phyloP scores from a whole-genome alignment of 2,888 invertebrate genomes.

The Pogonocherus hispidulus region DNA sequence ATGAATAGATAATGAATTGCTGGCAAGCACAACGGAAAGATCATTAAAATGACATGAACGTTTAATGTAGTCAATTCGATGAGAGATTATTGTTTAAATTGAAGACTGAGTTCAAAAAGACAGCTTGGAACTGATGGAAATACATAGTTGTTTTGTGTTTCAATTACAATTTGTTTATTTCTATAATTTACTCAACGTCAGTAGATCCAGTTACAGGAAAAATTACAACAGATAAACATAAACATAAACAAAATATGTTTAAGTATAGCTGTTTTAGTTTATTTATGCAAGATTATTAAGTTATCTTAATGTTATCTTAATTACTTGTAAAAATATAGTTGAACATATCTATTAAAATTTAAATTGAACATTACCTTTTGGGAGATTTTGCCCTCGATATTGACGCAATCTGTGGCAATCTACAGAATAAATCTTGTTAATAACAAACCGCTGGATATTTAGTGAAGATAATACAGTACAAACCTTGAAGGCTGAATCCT shows the following conservation, averaged over 20 bases:
- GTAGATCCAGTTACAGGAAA: no score
- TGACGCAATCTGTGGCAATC: constrained; percentile 34
- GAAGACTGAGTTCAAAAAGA: background rate
- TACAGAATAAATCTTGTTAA: constrained; percentile 24
- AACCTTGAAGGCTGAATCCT: constrained; percentile 33
- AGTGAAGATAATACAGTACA: background rate
- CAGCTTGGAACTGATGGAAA: background rate
- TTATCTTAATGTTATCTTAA: no score
- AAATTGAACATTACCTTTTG: constrained; percentile 39
- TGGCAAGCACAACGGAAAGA: background rate
- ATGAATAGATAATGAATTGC: background rate
- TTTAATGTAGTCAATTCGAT: background rate
- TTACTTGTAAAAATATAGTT: background rate
- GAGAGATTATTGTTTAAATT: background rate
- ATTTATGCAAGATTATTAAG: no score
- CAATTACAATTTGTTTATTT: no score
- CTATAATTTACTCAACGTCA: background rate
- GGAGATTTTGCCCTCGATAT: constrained; percentile 35
- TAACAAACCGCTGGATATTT: constrained; percentile 1
- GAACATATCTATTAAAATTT: background rate
- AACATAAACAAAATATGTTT: no score
- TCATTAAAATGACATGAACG: background rate
- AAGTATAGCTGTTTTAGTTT: no score
- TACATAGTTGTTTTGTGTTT: background rate
- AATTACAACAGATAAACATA: no score